Evolutionary conservation across 2,113 vertebrate genomes (phyloP), one percentile per base, ranked within the genome.

Genomic region (Colius striatus): DNA sequence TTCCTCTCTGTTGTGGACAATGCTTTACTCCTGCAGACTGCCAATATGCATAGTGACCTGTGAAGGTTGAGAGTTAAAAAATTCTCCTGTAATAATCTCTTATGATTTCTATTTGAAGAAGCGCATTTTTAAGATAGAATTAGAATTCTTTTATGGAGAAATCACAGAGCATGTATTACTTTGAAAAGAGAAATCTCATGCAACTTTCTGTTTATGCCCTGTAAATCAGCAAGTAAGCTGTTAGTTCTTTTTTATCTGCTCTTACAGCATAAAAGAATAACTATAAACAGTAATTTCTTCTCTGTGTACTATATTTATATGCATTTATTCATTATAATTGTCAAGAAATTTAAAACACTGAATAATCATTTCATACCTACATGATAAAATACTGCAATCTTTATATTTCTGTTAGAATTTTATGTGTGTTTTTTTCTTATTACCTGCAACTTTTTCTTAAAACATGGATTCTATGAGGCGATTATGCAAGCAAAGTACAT

Each of bases 161-260:
- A 67, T 10, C 53, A 67, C 26, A 82, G 30, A 63, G 57, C 21
- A 29, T n/a, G 11, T 60, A 20, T 43, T n/a, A 66, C 16, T 22
- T 3, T 54, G 26, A 75, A 79, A 27, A 51, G 32, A 54, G 80
- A 79, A 80, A 63, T 75, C 29, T 65, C 26, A 29, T 68, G 48
- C 47, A 75, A n/a, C 89, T 88, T 91, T 48, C 29, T 58, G 89
- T 86, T 83, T 51, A 38, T 32, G 63, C 75, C 26, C 50, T 57
- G 45, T 76, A 92, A 72, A 88, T 94, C 60, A 79, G 20, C 32
- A 82, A 21, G 75, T 95, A 82, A n/a, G 6, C 13, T 58, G 47
- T 74, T 81, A 27, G 6, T 41, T 87, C 72, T 77, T 79, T 92
- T 87, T 92, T 81, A 92, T 94, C 83, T 88, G 23, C 83, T 70